These are phyloP conservation scores for Rhopalosiphum padi DNA, from an alignment of 1,140 invertebrate genomes.

Conservation along the genomic window DNA sequence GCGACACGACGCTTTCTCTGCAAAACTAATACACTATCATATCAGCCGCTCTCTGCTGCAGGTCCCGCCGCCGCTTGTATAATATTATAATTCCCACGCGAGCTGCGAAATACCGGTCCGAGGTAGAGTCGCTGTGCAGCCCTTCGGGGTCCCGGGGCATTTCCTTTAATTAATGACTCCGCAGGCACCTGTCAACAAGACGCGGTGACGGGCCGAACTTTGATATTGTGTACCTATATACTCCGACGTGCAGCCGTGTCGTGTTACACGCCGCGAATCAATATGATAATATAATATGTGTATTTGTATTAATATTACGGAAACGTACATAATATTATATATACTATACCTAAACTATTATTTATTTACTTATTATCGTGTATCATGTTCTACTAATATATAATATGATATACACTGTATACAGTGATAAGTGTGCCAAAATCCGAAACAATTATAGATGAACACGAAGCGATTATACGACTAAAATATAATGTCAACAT, in stretches of 20 bases:
- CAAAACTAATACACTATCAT: background rate
- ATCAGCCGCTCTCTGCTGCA: background rate
- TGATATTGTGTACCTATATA: background rate
- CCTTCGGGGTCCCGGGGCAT: background rate
- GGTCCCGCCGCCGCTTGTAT: background rate
- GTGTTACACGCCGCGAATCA: background rate
- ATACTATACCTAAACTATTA: too few relatives aligned
- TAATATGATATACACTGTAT: background rate
- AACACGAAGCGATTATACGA: too few relatives aligned
- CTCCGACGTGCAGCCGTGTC: background rate
- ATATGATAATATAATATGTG: background rate
- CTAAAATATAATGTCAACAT: too few relatives aligned
- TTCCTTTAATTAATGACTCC: conserved; percentile 43
- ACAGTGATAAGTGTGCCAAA: too few relatives aligned
- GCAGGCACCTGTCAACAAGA: conserved; percentile 17
- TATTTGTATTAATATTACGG: too few relatives aligned
- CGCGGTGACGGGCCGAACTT: background rate
- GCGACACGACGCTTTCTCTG: background rate
- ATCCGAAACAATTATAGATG: too few relatives aligned
- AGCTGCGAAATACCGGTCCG: background rate
- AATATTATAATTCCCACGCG: background rate
- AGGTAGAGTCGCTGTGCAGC: background rate
- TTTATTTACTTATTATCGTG: too few relatives aligned
- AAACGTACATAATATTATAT: too few relatives aligned
- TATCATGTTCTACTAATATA: background rate